These are phyloP conservation scores for Pelvicachromis taeniatus DNA, from an alignment of 2,113 vertebrate species.

Conservation along the genomic window DNA sequence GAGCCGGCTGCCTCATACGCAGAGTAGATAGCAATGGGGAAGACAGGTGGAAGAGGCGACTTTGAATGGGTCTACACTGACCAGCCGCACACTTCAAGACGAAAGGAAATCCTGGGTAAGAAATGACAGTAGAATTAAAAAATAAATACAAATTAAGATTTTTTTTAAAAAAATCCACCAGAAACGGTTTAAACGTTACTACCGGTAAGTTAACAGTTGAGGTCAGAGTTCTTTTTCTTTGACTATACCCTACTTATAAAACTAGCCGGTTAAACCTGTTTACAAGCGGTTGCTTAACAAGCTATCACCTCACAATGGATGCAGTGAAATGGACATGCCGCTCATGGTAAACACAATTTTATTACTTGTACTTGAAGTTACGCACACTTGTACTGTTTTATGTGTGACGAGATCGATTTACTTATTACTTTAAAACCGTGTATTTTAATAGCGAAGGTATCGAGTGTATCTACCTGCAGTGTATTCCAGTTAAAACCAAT, in stretches of 20 bases:
- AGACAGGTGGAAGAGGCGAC: slow-evolving; percentile 77
- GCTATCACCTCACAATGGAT: background rate
- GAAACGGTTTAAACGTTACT: background rate
- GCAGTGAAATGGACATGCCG: background rate
- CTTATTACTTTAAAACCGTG: background rate
- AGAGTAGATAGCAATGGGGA: slow-evolving; percentile 76
- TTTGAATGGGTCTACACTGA: slow-evolving; percentile 98
- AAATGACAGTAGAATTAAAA: background rate
- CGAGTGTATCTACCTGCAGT: background rate
- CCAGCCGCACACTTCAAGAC: slow-evolving; percentile 92
- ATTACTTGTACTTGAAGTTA: background rate
- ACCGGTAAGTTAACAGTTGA: too few species aligned
- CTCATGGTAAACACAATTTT: background rate
- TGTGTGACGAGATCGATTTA: background rate
- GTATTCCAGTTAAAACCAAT: background rate
- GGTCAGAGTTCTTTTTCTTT: background rate
- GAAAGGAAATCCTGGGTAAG: slow-evolving; percentile 93
- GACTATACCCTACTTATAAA: background rate
- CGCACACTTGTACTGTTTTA: background rate
- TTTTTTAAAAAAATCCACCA: too few species aligned
- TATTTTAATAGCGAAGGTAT: background rate
- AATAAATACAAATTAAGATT: background rate
- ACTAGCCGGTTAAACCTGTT: slow-evolving; percentile 68
- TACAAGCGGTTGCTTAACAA: slow-evolving; percentile 20
- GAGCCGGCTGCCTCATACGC: background rate